Evolutionary conservation across 2,888 invertebrate species (phyloP).

Genomic region (Agriopis leucophaearia): DNA sequence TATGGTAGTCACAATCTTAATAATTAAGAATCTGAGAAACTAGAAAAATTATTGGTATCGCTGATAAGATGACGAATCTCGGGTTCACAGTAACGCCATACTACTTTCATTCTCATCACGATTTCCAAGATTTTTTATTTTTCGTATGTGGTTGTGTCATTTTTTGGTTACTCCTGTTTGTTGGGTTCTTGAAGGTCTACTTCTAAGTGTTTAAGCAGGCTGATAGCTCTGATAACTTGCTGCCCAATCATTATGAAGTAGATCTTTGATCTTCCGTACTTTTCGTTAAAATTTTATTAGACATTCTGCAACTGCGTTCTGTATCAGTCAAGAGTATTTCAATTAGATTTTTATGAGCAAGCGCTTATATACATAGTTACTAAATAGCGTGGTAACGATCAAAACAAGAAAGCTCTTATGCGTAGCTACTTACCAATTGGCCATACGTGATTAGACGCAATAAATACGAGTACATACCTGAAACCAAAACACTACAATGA

Average conservation of each 20-base stretch:
- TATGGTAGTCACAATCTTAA: too few species aligned
- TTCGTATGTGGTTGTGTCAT: neutral
- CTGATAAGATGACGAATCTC: neutral
- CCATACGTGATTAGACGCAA: conserved; percentile 14
- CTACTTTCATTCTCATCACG: too few species aligned
- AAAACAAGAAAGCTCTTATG: conserved; percentile 17
- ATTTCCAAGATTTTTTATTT: neutral
- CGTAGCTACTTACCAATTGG: conserved; percentile 23
- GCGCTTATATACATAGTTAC: too few species aligned
- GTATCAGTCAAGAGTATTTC: too few species aligned
- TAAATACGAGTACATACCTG: conserved; percentile 63
- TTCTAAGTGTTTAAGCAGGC: neutral
- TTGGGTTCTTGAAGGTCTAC: neutral
- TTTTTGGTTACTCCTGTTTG: neutral
- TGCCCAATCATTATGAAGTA: neutral
- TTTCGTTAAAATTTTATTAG: neutral
- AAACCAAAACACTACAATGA: conserved; percentile 57
- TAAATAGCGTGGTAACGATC: neutral
- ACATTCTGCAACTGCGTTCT: too few species aligned
- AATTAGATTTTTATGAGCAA: too few species aligned
- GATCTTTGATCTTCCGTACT: neutral
- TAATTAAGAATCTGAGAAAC: conserved; percentile 7
- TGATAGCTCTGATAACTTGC: neutral
- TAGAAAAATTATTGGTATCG: conserved; percentile 10
- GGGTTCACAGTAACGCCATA: neutral